These are phyloP conservation scores for Pachydiplax longipennis DNA, from an alignment of 2,888 invertebrate species.

Conservation along the genomic window DNA sequence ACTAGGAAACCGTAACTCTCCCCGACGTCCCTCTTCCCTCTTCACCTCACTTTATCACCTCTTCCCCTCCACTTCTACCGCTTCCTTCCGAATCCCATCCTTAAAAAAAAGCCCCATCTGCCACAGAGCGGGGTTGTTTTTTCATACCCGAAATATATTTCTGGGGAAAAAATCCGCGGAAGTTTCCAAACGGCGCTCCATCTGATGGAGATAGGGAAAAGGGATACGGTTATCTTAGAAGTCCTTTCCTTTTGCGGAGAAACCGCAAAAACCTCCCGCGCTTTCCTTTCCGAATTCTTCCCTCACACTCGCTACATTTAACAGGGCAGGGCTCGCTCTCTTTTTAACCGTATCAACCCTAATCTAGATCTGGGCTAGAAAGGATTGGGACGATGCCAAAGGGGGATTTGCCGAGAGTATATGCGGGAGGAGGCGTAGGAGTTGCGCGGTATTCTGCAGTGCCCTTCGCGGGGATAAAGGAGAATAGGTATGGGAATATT, in stretches of 20 bases:
- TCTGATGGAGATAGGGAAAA: not conserved
- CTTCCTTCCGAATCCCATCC: not conserved
- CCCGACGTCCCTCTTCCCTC: not conserved
- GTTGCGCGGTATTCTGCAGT: not conserved
- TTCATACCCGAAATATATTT: not conserved
- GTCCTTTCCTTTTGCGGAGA: not conserved
- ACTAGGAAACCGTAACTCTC: not conserved
- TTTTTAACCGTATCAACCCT: not conserved
- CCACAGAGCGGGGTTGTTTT: not conserved
- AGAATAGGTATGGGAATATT: not conserved
- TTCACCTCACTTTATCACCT: not conserved
- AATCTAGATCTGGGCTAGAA: not conserved
- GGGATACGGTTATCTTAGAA: not conserved
- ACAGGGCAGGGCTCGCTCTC: not conserved
- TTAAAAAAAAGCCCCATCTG: not conserved
- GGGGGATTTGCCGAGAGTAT: not conserved
- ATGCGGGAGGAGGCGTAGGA: not conserved
- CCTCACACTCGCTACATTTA: not conserved
- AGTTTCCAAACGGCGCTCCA: not conserved
- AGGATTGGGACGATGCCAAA: not conserved
- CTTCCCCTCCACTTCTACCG: not conserved
- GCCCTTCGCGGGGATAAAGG: not conserved
- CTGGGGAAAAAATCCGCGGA: not conserved
- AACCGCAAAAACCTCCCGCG: not conserved
- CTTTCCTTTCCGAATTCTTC: not conserved